Percentiles rank a stretch among this genome's conserved stretches.
Evolutionary conservation across 2,888 invertebrate species (phyloP).

Genomic region (Caenorhabditis becei): DNA sequence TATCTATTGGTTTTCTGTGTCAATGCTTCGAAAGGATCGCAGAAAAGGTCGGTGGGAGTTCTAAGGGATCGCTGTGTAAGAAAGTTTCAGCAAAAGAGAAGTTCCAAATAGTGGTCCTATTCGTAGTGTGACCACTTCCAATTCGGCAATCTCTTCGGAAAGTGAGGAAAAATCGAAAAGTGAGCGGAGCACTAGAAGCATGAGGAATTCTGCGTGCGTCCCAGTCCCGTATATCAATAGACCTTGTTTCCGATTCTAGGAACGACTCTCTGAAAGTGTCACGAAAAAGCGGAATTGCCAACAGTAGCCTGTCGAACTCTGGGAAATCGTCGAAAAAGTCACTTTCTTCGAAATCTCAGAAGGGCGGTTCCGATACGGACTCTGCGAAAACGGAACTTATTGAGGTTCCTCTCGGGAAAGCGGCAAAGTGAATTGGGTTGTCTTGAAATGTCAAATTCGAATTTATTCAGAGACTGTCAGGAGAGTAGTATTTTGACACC

Average conservation of each 20-base stretch:
- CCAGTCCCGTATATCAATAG: not conserved
- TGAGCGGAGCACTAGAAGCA: not conserved
- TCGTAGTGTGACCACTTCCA: not conserved
- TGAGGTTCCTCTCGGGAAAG: conserved; percentile 40
- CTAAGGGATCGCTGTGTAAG: not conserved
- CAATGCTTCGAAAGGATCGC: conserved; percentile 16
- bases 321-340: conserved; percentile 14
- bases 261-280: conserved; percentile 36
- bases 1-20: conserved; percentile 8
- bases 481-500: conserved; percentile 32
- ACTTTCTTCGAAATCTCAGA: not conserved
- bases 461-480: conserved; percentile 8
- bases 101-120: not conserved
- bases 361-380: conserved; percentile 15
- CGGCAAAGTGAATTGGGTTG: conserved; percentile 21
- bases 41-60: conserved; percentile 12
- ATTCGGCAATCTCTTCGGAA: conserved; percentile 7
- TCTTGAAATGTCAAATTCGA: not conserved
- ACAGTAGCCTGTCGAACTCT: not conserved
- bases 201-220: conserved; percentile 17
- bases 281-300: not conserved
- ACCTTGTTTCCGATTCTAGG: not conserved
- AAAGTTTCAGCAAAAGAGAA: not conserved
- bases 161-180: conserved; percentile 11
- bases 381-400: conserved; percentile 34